A percentile compares a stretch with the other conserved stretches of the same genome.
Conservation (phyloP, 2,797 vertebrate genomes). For the Sebastes trivittatus region DNA sequence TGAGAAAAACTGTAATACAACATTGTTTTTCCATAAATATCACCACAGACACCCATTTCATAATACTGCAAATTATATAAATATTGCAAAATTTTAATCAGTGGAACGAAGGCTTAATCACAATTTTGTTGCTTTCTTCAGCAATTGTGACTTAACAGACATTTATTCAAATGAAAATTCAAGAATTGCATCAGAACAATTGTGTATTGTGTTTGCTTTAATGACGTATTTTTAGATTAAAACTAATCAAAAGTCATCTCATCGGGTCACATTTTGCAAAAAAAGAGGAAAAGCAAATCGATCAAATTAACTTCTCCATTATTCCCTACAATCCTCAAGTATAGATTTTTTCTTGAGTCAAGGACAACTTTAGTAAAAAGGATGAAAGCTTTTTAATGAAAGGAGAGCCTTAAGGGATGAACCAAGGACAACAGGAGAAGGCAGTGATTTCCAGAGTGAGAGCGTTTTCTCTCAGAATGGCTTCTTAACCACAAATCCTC, state of each 20-base stretch:
- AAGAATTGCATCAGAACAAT: too few species aligned
- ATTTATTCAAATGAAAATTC: too few species aligned
- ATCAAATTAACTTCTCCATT: conserved; percentile 29
- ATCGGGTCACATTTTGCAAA: neutral
- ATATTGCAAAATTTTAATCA: too few species aligned
- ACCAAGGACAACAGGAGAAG: conserved; percentile 28
- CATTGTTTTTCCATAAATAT: too few species aligned
- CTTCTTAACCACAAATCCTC: neutral
- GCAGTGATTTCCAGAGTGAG: conserved; percentile 14
- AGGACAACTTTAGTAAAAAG: conserved; percentile 35
- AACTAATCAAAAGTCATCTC: conserved; percentile 1
- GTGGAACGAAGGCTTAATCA: too few species aligned
- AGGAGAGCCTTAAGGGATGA: conserved; percentile 33
- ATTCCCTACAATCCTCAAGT: conserved; percentile 7
- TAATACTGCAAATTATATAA: too few species aligned
- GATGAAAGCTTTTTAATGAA: conserved; percentile 41
- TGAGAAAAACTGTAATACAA: too few species aligned
- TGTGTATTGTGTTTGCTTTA: neutral
- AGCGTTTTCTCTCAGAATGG: neutral
- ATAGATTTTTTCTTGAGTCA: conserved; percentile 46
- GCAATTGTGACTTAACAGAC: too few species aligned
- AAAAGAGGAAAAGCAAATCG: neutral
- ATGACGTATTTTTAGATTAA: neutral
- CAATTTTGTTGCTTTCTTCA: too few species aligned
- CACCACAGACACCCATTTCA: too few species aligned